Evolutionary conservation across 2,797 vertebrate species (phyloP).

Genomic region (Gambusia yucatana): DNA sequence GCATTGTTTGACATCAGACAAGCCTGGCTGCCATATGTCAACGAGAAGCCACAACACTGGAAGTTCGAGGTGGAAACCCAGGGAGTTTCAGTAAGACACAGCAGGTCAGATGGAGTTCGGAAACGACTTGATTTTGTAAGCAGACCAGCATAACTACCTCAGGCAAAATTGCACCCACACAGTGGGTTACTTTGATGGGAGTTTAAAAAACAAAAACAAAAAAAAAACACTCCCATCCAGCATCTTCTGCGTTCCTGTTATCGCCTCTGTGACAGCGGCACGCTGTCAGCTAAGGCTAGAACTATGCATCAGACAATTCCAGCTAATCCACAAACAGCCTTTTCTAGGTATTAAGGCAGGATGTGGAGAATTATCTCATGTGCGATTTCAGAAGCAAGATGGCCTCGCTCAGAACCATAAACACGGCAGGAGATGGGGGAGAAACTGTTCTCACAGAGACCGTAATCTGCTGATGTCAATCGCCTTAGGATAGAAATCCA

Average conservation of each 20-base stretch:
- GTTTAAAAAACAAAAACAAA: background rate
- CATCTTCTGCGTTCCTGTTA: constrained; percentile 14
- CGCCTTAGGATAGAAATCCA: constrained; percentile 39
- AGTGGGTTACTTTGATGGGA: constrained; percentile 17
- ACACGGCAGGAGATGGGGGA: constrained; percentile 23
- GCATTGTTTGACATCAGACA: constrained; percentile 23
- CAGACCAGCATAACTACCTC: constrained; percentile 51
- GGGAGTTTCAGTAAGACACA: constrained; percentile 32
- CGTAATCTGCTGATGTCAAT: constrained; percentile 24
- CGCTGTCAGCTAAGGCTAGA: constrained; percentile 26
- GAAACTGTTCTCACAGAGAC: constrained; percentile 17
- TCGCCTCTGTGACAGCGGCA: constrained; percentile 24
- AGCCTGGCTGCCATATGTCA: constrained; percentile 43
- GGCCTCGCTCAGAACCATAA: constrained; percentile 59
- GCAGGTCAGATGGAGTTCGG: constrained; percentile 53
- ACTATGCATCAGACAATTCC: constrained; percentile 10
- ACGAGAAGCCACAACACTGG: constrained; percentile 3
- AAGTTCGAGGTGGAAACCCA: constrained; percentile 24
- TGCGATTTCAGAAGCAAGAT: constrained; percentile 49
- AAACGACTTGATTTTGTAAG: constrained; percentile 39
- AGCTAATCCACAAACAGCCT: constrained; percentile 28
- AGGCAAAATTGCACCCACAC: constrained; percentile 16
- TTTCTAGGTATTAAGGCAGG: constrained; percentile 13
- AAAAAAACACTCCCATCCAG: constrained; percentile 6
- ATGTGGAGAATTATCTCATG: constrained; percentile 20